A percentile compares a stretch with the other conserved stretches of the same genome.
Conservation (phyloP, 2,113 vertebrate genomes). For the Balaeniceps rex region DNA sequence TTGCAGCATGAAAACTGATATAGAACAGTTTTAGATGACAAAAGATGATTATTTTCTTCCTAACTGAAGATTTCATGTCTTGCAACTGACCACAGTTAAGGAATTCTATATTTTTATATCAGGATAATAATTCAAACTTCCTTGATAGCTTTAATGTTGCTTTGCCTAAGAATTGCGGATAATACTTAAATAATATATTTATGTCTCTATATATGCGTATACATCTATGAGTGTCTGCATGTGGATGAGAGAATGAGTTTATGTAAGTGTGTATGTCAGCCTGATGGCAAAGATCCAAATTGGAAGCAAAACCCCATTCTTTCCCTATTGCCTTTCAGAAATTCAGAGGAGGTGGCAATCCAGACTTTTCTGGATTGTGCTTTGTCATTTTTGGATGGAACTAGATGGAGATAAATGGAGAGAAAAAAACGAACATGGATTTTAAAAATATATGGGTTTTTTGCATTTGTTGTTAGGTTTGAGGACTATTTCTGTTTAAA, state of each 20-base stretch:
- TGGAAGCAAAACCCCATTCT: background rate
- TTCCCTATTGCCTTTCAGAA: background rate
- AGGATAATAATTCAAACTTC: background rate
- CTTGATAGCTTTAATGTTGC: background rate
- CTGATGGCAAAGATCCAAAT: background rate
- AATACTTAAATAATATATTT: background rate
- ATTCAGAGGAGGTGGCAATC: background rate
- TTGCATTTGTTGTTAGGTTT: background rate
- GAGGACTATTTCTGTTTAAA: background rate
- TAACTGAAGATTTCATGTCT: background rate
- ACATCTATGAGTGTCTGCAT: accelerated
- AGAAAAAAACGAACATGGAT: background rate
- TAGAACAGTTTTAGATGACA: background rate
- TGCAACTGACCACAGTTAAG: background rate
- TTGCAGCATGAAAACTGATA: background rate
- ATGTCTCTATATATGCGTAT: accelerated
- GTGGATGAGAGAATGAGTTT: background rate
- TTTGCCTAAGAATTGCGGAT: background rate
- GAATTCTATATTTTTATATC: background rate
- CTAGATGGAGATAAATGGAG: background rate
- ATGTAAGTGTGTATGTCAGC: background rate
- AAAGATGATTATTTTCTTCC: background rate
- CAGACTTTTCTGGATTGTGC: background rate
- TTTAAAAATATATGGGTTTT: no score
- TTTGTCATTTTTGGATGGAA: background rate